These are phyloP conservation scores for Octodon degus DNA, from an alignment of 2,113 vertebrate species.

Conservation along the genomic window DNA sequence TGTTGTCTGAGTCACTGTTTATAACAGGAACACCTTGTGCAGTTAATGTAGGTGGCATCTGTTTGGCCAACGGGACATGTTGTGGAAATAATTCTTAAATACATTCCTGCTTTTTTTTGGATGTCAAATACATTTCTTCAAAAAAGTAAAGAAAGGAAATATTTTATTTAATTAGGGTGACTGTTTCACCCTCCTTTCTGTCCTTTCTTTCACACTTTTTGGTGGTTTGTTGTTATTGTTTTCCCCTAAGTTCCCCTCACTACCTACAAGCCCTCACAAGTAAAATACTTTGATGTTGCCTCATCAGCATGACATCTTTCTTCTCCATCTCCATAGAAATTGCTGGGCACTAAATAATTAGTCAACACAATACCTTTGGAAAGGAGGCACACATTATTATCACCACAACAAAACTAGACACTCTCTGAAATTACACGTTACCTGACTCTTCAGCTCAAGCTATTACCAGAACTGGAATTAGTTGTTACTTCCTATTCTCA, in stretches of 20 bases:
- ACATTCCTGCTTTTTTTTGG: not conserved
- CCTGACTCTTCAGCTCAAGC: not conserved
- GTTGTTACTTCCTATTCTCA: not conserved
- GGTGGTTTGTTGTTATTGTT: not conserved
- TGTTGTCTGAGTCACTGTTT: not conserved
- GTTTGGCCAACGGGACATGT: constrained; percentile 54
- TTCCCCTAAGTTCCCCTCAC: not conserved
- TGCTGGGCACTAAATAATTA: constrained; percentile 75
- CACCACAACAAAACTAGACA: constrained; percentile 15
- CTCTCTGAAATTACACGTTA: constrained; percentile 59
- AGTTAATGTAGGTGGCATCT: not conserved
- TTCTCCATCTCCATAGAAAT: constrained; percentile 65
- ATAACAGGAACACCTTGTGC: not conserved
- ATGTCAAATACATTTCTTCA: constrained; percentile 65
- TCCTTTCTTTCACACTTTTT: not conserved
- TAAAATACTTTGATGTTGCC: not conserved
- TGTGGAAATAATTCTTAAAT: constrained; percentile 58
- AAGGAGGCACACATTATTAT: constrained; percentile 52
- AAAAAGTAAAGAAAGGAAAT: not conserved
- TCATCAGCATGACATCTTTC: constrained; percentile 16
- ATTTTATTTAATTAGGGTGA: constrained; percentile 26
- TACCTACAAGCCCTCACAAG: not conserved
- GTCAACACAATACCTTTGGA: constrained; percentile 56
- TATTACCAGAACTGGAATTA: constrained; percentile 28
- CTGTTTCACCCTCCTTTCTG: constrained; percentile 25